phyloP scores from a whole-genome alignment of 2,888 invertebrate species.

The Phalangium opilio region DNA sequence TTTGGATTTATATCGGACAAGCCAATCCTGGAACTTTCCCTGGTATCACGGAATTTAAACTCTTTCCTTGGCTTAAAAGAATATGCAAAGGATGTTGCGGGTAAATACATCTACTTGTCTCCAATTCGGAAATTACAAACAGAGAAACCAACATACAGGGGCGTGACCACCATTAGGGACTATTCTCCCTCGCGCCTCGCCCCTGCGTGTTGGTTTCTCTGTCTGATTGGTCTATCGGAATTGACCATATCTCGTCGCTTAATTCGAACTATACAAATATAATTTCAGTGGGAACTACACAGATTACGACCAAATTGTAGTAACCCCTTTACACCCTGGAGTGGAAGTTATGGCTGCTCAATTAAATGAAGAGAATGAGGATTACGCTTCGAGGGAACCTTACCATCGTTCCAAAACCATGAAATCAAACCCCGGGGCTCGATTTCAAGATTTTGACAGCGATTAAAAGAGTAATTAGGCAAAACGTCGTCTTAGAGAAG shows the following conservation, averaged over 20 bases:
- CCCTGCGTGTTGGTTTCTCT: too few relatives aligned
- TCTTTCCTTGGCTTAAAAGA: constrained; percentile 30
- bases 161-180: too few relatives aligned
- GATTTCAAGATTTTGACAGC: constrained; percentile 11
- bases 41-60: constrained; percentile 40
- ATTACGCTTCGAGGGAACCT: constrained; percentile 75
- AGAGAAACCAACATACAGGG: too few relatives aligned
- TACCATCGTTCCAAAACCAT: constrained; percentile 57
- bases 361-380: constrained; percentile 85
- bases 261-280: too few relatives aligned
- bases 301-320: constrained; percentile 45
- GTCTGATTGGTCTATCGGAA: too few relatives aligned
- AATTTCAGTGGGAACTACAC: constrained; percentile 28
- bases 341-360: constrained; percentile 64
- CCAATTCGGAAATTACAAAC: too few relatives aligned
- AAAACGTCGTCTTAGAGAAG: too few relatives aligned
- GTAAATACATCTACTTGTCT: too few relatives aligned
- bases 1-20: constrained; percentile 88
- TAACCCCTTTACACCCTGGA: constrained; percentile 40
- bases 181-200: too few relatives aligned
- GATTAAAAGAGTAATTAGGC: constrained; percentile 6
- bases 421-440: constrained; percentile 7
- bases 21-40: constrained; percentile 92
- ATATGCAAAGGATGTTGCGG: constrained; percentile 27
- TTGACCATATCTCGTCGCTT: too few relatives aligned